Conservation (phyloP, 2,888 invertebrate genomes). For the Elmis aenea region DNA sequence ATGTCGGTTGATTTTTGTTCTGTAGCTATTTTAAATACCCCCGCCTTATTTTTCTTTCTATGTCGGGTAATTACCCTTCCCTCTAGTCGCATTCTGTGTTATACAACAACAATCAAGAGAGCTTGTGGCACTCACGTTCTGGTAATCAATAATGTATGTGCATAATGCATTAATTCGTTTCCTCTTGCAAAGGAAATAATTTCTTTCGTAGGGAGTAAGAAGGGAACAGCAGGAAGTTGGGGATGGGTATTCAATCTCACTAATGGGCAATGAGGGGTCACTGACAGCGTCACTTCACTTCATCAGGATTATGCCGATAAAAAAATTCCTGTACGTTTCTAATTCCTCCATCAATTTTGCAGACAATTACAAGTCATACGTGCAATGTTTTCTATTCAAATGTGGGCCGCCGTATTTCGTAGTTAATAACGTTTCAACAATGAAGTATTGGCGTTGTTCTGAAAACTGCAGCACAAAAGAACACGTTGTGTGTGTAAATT, state of each 20-base stretch:
- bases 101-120: slow-evolving; percentile 38
- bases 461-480: too few relatives aligned
- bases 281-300: slow-evolving; percentile 44
- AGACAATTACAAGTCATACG: too few relatives aligned
- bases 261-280: slow-evolving; percentile 48
- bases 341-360: slow-evolving; percentile 20
- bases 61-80: too few relatives aligned
- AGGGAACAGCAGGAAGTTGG: slow-evolving; percentile 53
- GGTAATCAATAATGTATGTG: slow-evolving; percentile 46
- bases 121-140: slow-evolving; percentile 56
- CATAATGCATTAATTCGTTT: slow-evolving; percentile 47
- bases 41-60: too few relatives aligned
- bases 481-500: too few relatives aligned
- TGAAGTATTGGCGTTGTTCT: too few relatives aligned
- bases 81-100: too few relatives aligned
- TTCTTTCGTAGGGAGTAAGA: slow-evolving; percentile 40
- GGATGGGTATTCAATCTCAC: slow-evolving; percentile 55
- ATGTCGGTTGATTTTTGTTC: too few relatives aligned
- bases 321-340: slow-evolving; percentile 35
- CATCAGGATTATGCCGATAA: slow-evolving; percentile 41
- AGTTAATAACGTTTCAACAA: too few relatives aligned
- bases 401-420: too few relatives aligned
- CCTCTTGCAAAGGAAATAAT: slow-evolving; percentile 44
- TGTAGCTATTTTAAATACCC: too few relatives aligned
- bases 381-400: too few relatives aligned